Conservation (phyloP, 92 coral and sea anemone genomes). For the Anthopleura xanthogrammica region DNA sequence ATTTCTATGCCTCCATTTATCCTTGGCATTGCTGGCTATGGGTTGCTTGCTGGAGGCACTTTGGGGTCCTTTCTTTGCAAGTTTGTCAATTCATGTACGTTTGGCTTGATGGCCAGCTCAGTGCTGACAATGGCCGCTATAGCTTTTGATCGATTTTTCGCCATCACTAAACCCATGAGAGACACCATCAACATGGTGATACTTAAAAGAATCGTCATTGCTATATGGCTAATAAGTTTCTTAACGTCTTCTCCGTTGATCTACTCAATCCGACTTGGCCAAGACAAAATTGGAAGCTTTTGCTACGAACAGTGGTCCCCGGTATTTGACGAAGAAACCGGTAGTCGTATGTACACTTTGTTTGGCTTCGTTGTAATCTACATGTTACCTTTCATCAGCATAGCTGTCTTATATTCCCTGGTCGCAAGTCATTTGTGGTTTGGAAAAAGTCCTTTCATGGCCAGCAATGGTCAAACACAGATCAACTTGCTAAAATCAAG, state of each 20-base stretch:
- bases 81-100: slow-evolving; percentile 40
- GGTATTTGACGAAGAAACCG: slow-evolving; percentile 23
- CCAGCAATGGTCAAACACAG: slow-evolving; percentile 8
- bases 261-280: slow-evolving; percentile 43
- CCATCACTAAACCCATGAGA: slow-evolving; percentile 63
- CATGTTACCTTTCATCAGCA: slow-evolving; percentile 64
- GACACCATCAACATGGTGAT: slow-evolving; percentile 37
- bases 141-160: slow-evolving; percentile 75
- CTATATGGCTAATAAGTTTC: slow-evolving; percentile 65
- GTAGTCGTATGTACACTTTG: slow-evolving; percentile 56
- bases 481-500: slow-evolving; percentile 19
- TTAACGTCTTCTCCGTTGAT: slow-evolving; percentile 62
- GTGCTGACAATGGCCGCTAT: slow-evolving; percentile 79
- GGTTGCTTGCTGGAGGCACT: slow-evolving; percentile 31
- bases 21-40: slow-evolving; percentile 24
- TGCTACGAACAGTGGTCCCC: slow-evolving; percentile 74
- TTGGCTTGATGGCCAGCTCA: slow-evolving; percentile 70
- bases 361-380: slow-evolving; percentile 65
- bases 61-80: slow-evolving; percentile 58
- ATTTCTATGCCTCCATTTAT: slow-evolving; percentile 55
- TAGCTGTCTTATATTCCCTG: slow-evolving; percentile 56
- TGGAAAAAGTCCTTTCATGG: slow-evolving; percentile 56
- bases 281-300: slow-evolving; percentile 6
- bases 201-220: slow-evolving; percentile 43
- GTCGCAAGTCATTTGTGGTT: slow-evolving; percentile 67